Base-by-base conservation (phyloP, 1,140 invertebrate genomes). In the Procambarus clarkii region DNA sequence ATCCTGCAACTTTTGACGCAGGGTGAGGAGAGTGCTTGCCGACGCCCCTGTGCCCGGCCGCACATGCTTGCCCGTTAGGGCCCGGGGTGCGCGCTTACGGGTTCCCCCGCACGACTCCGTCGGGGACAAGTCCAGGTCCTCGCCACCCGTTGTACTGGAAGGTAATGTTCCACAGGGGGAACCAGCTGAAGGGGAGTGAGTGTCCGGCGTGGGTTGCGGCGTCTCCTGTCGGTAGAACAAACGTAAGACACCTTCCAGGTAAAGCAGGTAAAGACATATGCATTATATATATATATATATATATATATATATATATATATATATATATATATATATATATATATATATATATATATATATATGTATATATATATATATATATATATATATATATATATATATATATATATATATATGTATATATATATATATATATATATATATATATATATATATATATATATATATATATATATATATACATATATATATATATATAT, bases 31-130 rank as follows among this genome's bases (percentile, higher is more conserved):
- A 0, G 95, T 95, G 9, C 94, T 93, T 2, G 95, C 94, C 34
- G 94, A 95, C 45, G 95, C 95, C 45, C 95, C 95, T 7, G 95
- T 95, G 24, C 95, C 95, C 34, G 95, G 94, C 21, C 94, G 93
- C 2, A 95, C 95, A 91, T 95, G 95, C 88, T 95, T 94, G 2
- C 95, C 95, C 4, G 94, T 95, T 24, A 95, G 94, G 11, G 95
- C 95, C 11, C 95, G 81, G n/a, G 94, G 94, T 2, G 94, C 94
- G 60, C 94, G 93, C 91, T 96, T 94, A 54, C 94, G 80, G 48
- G 88, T 69, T 7, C 88, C 81, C 18, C 80, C 88, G 7, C 69
- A 74, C 11, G 60, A 64, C n/a, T 90, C 88, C 18, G 71, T 45
- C 2, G 80, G 88, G 0, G 88, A 83, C 3, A 76, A 21, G 48